phyloP scores from a whole-genome alignment of 2,113 vertebrate genomes.

The Grallaria varia region DNA sequence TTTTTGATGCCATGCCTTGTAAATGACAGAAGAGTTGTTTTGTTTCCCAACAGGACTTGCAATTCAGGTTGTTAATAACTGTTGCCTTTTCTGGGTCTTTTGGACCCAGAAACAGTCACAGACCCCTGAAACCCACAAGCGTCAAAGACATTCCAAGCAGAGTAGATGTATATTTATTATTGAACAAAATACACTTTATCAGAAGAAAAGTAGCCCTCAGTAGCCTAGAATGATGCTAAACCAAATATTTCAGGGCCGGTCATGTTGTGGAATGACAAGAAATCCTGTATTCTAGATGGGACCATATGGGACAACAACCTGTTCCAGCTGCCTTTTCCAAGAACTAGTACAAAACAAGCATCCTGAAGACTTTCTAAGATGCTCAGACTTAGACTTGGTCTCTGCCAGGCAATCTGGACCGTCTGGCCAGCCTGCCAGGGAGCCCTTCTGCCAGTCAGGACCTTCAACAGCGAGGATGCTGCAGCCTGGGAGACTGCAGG shows the following conservation, averaged over 20 bases:
- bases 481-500: neutral
- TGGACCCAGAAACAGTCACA: neutral
- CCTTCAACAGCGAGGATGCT: neutral
- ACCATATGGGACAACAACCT: accelerated
- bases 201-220: neutral
- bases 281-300: neutral
- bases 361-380: neutral
- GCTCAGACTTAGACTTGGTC: neutral
- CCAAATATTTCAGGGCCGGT: neutral
- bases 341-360: neutral
- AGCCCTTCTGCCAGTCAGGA: neutral
- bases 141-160: neutral
- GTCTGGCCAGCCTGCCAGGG: neutral
- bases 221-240: neutral
- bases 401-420: neutral
- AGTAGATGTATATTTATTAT: neutral
- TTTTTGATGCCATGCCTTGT: neutral
- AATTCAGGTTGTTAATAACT: neutral
- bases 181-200: neutral
- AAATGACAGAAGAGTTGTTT: neutral
- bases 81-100: neutral
- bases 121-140: accelerated
- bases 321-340: neutral
- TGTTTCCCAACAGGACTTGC: neutral
- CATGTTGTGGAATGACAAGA: neutral